Evolutionary conservation across 2,888 invertebrate genomes (phyloP).

Genomic region (Rhagonycha fulva): DNA sequence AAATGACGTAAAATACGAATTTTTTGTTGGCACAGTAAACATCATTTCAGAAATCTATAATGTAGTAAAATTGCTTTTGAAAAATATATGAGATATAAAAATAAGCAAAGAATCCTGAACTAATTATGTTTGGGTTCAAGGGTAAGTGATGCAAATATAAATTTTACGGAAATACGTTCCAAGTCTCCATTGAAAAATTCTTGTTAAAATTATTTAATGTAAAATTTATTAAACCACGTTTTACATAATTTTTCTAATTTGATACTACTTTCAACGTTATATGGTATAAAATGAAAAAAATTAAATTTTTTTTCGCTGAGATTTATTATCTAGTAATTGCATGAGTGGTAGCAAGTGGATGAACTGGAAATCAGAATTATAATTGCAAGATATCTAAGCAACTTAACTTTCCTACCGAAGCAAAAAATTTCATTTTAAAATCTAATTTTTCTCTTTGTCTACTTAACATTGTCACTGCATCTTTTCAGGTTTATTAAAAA

Average conservation of each 20-base stretch:
- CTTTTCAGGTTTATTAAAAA: background rate
- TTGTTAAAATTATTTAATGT: background rate
- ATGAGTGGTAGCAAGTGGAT: background rate
- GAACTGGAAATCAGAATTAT: background rate
- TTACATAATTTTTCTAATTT: background rate
- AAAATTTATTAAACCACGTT: background rate
- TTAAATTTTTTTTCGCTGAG: no score
- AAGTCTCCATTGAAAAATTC: background rate
- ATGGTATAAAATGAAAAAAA: background rate
- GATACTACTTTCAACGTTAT: background rate
- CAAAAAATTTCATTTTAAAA: background rate
- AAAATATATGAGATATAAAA: background rate
- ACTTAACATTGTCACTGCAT: background rate
- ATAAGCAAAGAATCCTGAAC: background rate
- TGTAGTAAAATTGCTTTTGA: background rate
- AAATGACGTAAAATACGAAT: background rate
- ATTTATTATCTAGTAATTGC: background rate
- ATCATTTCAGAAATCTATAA: background rate
- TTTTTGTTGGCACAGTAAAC: background rate
- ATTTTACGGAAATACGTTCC: background rate
- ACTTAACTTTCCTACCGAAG: background rate
- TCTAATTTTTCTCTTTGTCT: background rate
- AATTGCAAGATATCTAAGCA: background rate
- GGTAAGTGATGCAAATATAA: background rate
- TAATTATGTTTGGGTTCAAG: background rate